A percentile compares a stretch with the other conserved stretches of the same genome.
Evolutionary conservation across 2,888 invertebrate species (phyloP).

Genomic region (Dichetophora obliterata): DNA sequence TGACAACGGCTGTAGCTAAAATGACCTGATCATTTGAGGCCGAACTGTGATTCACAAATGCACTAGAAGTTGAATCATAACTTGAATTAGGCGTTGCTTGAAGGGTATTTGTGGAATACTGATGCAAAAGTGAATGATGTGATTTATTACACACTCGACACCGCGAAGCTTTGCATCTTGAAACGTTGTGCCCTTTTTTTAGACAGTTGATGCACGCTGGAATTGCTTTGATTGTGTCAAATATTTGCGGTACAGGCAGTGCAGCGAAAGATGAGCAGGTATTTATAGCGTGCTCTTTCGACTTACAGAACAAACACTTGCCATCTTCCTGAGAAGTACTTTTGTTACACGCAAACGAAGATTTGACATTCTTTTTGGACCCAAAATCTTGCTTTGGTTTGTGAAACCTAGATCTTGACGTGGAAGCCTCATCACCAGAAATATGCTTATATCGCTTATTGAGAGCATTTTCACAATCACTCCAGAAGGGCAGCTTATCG

Average conservation of each 20-base stretch:
- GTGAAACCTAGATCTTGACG: background rate
- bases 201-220: constrained; percentile 17
- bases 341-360: background rate
- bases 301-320: constrained; percentile 19
- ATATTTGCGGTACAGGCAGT: background rate
- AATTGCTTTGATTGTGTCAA: constrained; percentile 14
- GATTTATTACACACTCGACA: background rate
- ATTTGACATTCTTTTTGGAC: constrained; percentile 1
- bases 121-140: background rate
- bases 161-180: background rate
- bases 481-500: constrained; percentile 41
- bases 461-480: constrained; percentile 40
- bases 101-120: background rate
- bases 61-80: background rate
- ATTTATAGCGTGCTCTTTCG: background rate
- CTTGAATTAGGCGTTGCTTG: background rate
- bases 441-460: constrained; percentile 41
- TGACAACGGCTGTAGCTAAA: constrained; percentile 22
- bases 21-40: background rate
- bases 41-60: background rate
- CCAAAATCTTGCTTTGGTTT: background rate
- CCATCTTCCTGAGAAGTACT: background rate
- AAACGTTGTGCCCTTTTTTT: background rate
- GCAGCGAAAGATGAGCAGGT: constrained; percentile 3
- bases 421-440: no score